phyloP scores from a whole-genome alignment of 2,888 invertebrate genomes.

The Autographa pulchrina region DNA sequence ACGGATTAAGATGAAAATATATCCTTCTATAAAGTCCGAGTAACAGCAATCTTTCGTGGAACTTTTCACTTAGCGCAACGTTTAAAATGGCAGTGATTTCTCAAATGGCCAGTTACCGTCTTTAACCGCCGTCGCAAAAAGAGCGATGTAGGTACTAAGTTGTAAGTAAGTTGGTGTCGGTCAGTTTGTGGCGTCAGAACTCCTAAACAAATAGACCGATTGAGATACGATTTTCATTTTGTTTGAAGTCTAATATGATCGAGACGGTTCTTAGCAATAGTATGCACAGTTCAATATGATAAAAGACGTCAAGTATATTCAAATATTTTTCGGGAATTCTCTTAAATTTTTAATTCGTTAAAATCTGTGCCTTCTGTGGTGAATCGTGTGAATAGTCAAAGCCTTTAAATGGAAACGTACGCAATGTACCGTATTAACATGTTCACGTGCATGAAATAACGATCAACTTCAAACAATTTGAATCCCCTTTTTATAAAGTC shows the following conservation, averaged over 20 bases:
- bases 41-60: conserved; percentile 50
- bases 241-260: too few species aligned
- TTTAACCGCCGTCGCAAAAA: background rate
- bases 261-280: too few species aligned
- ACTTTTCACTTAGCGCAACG: conserved; percentile 55
- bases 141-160: too few species aligned
- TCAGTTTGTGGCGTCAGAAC: too few species aligned
- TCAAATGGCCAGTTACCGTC: conserved; percentile 54
- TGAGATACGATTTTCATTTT: too few species aligned
- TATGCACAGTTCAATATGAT: too few species aligned
- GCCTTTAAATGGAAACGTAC: conserved; percentile 51
- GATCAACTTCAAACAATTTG: conserved; percentile 56
- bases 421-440: conserved; percentile 53
- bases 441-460: conserved; percentile 57
- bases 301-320: too few species aligned
- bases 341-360: conserved; percentile 29
- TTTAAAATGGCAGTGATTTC: conserved; percentile 61
- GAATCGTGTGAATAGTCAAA: conserved; percentile 54
- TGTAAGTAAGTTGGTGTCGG: too few species aligned
- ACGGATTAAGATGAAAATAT: conserved; percentile 66
- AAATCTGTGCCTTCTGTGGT: conserved; percentile 50
- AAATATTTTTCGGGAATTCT: too few species aligned
- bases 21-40: conserved; percentile 56
- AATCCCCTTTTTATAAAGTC: conserved; percentile 44
- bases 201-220: too few species aligned